Conservation (phyloP, 2,113 vertebrate species). For the Lampris megalopsis region DNA sequence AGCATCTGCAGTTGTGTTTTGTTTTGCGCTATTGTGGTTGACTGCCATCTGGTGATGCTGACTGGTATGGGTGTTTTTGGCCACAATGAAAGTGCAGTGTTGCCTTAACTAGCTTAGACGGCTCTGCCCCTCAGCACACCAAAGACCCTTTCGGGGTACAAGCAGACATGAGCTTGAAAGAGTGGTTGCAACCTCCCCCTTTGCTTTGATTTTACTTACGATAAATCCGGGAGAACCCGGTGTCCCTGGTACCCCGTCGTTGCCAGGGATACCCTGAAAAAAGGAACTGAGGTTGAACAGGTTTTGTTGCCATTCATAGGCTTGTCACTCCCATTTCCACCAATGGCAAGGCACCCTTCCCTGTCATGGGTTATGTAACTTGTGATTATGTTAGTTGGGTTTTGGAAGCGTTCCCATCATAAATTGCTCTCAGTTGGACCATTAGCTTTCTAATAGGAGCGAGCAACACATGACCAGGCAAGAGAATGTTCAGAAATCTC, state of each 20-base stretch:
- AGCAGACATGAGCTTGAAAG: conserved; percentile 22
- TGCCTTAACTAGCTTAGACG: background rate
- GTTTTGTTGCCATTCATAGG: conserved; percentile 66
- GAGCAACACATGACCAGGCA: conserved; percentile 68
- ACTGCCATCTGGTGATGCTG: too few relatives aligned
- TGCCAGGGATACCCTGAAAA: conserved; percentile 93
- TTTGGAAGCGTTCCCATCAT: conserved; percentile 20
- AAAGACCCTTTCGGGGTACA: background rate
- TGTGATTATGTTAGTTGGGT: conserved; percentile 26
- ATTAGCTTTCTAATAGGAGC: conserved; percentile 34
- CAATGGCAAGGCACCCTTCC: conserved; percentile 50
- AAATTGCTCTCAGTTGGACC: conserved; percentile 22
- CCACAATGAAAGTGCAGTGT: too few relatives aligned
- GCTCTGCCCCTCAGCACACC: background rate
- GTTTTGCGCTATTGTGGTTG: too few relatives aligned
- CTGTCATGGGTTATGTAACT: conserved; percentile 52
- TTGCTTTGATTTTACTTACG: conserved; percentile 85
- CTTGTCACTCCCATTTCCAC: conserved; percentile 77
- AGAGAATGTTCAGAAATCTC: conserved; percentile 65
- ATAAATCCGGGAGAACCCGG: conserved; percentile 86
- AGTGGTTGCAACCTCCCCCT: conserved; percentile 44
- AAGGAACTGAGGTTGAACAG: conserved; percentile 84
- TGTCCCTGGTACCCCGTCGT: conserved; percentile 91
- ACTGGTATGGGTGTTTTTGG: too few relatives aligned
- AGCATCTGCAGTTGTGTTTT: too few relatives aligned